phyloP scores from a whole-genome alignment of 2,113 vertebrate species.

The Poecilia latipinna region DNA sequence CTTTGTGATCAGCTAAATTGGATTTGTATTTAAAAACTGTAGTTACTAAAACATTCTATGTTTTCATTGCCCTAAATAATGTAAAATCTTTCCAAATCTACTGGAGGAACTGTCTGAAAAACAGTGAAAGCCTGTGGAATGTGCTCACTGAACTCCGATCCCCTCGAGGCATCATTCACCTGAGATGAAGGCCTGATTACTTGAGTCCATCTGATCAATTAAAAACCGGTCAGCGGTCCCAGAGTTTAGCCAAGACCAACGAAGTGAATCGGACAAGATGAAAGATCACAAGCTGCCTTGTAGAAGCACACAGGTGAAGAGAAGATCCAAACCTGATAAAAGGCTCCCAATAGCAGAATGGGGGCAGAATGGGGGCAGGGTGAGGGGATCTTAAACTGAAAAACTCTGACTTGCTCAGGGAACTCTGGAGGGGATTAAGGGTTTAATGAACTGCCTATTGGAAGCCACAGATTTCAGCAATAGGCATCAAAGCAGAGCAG shows the following conservation, averaged over 20 bases:
- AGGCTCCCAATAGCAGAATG: not conserved
- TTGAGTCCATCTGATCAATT: conserved; percentile 43
- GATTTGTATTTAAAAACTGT: not conserved
- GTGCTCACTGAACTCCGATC: conserved; percentile 40
- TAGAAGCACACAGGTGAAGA: conserved; percentile 11
- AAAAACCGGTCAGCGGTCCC: conserved; percentile 47
- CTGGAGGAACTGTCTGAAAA: not conserved
- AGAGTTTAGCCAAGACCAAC: conserved; percentile 28
- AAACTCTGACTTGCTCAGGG: conserved; percentile 47
- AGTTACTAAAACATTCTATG: not conserved
- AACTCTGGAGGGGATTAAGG: conserved; percentile 66
- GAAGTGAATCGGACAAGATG: conserved; percentile 39
- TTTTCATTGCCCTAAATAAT: too few relatives aligned
- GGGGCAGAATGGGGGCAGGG: not conserved
- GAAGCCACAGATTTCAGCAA: conserved; percentile 54
- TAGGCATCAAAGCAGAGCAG: conserved; percentile 34
- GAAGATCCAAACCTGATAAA: conserved; percentile 27
- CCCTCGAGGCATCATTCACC: conserved; percentile 46
- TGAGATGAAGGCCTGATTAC: conserved; percentile 29
- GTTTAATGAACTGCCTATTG: conserved; percentile 67
- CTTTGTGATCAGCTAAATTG: too few relatives aligned
- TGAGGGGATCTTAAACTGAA: conserved; percentile 36
- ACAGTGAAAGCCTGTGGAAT: conserved; percentile 41
- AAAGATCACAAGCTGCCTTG: conserved; percentile 21
- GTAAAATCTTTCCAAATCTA: not conserved